Conservation (phyloP, 2,888 invertebrate species). For the Temnothorax rugatulus region DNA sequence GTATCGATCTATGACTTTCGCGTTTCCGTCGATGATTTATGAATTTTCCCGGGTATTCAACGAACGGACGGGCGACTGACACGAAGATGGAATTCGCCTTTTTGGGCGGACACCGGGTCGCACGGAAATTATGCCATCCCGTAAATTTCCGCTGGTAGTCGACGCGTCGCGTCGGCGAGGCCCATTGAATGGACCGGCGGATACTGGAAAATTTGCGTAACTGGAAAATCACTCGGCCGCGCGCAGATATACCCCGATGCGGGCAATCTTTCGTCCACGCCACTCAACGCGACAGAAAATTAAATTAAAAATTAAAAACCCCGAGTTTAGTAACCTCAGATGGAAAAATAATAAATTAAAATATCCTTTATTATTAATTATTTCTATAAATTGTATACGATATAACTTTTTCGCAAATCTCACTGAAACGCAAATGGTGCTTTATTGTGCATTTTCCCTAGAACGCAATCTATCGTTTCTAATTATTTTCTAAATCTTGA, state of each 20-base stretch:
- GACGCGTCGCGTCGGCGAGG: conserved; percentile 48
- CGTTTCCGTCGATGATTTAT: conserved; percentile 35
- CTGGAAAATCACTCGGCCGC: conserved; percentile 55
- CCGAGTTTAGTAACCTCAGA: neutral
- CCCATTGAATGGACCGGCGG: conserved; percentile 30
- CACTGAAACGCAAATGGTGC: neutral
- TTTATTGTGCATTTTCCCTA: neutral
- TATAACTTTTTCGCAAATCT: neutral
- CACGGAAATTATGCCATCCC: conserved; percentile 70
- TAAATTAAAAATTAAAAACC: neutral
- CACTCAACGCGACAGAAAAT: neutral
- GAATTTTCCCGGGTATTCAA: conserved; percentile 23
- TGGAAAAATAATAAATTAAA: neutral
- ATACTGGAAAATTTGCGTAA: conserved; percentile 54
- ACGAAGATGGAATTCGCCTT: conserved; percentile 32
- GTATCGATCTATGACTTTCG: conserved; percentile 17
- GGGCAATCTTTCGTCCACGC: conserved; percentile 3
- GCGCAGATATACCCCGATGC: neutral
- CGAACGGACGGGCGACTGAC: conserved; percentile 7
- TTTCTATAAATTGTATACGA: neutral
- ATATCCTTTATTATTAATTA: neutral
- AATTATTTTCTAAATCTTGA: neutral
- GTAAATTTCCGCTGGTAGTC: conserved; percentile 68
- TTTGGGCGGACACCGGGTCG: conserved; percentile 28
- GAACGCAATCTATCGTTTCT: neutral